phyloP scores from a whole-genome alignment of 2,113 vertebrate species.

The Boleophthalmus pectinirostris region DNA sequence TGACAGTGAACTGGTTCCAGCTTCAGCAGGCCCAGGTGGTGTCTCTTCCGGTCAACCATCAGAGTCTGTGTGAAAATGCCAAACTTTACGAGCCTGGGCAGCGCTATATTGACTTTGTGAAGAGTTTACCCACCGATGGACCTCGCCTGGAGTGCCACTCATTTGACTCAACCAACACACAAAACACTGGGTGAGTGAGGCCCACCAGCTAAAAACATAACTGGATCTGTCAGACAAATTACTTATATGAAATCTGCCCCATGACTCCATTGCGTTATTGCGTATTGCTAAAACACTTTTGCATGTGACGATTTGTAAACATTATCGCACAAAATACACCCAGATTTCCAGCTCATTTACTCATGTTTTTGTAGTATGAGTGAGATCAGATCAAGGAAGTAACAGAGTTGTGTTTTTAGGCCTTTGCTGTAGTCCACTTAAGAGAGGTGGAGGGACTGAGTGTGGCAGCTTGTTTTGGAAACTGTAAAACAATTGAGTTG shows the following conservation, averaged over 20 bases:
- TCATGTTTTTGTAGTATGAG: slow-evolving; percentile 20
- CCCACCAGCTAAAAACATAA: background rate
- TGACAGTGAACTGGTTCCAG: slow-evolving; percentile 96
- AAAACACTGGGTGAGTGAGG: slow-evolving; percentile 87
- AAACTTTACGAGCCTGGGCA: slow-evolving; percentile 96
- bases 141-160: slow-evolving; percentile 76
- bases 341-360: background rate
- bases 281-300: background rate
- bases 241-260: no score
- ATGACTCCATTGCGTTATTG: no score
- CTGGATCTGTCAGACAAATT: no score
- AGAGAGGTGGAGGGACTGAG: slow-evolving; percentile 24
- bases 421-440: background rate
- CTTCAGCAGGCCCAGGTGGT: slow-evolving; percentile 92
- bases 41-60: slow-evolving; percentile 88
- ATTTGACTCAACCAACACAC: slow-evolving; percentile 73
- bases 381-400: slow-evolving; percentile 31
- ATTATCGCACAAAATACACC: background rate
- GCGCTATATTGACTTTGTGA: slow-evolving; percentile 89
- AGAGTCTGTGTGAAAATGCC: slow-evolving; percentile 89
- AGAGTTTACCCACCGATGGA: slow-evolving; percentile 81
- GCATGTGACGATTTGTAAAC: slow-evolving; percentile 1
- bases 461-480: slow-evolving; percentile 55
- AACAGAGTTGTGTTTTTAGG: slow-evolving; percentile 6
- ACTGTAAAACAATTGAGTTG: slow-evolving; percentile 54